Percentiles rank a stretch among this genome's conserved stretches.
phyloP scores from a whole-genome alignment of 2,797 vertebrate genomes.

The Podarcis lilfordi region DNA sequence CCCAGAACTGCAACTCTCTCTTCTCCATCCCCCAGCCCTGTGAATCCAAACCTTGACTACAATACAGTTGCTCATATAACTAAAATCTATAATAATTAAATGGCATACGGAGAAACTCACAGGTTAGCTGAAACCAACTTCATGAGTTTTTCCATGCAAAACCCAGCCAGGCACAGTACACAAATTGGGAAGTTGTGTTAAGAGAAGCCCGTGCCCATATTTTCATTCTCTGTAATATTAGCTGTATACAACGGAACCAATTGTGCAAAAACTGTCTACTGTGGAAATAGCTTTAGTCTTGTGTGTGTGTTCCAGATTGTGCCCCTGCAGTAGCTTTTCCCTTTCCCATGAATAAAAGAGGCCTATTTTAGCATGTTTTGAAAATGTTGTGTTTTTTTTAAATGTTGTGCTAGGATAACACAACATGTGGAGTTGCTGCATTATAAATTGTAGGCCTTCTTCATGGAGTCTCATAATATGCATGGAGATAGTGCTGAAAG shows the following conservation, averaged over 20 bases:
- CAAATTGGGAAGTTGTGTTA: neutral
- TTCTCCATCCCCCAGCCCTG: too few relatives aligned
- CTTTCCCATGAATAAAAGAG: too few relatives aligned
- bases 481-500: neutral
- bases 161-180: neutral
- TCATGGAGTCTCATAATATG: neutral
- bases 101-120: neutral
- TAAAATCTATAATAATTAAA: neutral
- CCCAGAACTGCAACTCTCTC: constrained; percentile 8
- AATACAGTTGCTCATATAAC: neutral
- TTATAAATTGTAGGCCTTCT: neutral
- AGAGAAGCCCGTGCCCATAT: too few relatives aligned
- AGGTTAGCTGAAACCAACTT: neutral
- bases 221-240: neutral
- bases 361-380: too few relatives aligned
- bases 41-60: neutral
- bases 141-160: too few relatives aligned
- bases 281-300: neutral
- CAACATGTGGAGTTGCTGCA: neutral
- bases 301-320: neutral
- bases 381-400: neutral
- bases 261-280: neutral
- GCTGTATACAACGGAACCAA: neutral
- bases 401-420: neutral
- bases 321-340: neutral